Evolutionary conservation across 37 sponge, comb jelly and placozoan genomes (phyloP).

Genomic region (Halisarca cf. caerulea): DNA sequence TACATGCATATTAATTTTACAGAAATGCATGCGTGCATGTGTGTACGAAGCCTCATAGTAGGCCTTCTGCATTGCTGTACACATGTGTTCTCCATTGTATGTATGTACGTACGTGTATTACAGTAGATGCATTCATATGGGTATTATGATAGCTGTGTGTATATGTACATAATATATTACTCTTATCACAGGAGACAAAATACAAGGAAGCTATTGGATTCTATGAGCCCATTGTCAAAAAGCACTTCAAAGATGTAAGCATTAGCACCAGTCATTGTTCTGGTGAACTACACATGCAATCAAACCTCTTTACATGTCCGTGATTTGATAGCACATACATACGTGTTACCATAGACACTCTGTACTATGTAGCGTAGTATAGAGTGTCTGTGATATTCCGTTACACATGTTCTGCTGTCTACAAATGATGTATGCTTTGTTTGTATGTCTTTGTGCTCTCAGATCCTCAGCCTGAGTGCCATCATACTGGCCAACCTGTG

Average conservation of each 20-base stretch:
- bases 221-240: conserved; percentile 97
- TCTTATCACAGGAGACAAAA: conserved; percentile 76
- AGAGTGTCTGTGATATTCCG: conserved; percentile 14
- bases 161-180: too few species aligned
- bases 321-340: neutral
- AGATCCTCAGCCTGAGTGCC: conserved; percentile 91
- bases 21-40: too few species aligned
- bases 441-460: neutral
- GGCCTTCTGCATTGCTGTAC: too few species aligned
- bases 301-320: conserved; percentile 3
- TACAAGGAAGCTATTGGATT: conserved; percentile 95
- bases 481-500: conserved; percentile 98
- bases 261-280: neutral
- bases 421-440: too few species aligned
- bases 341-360: neutral
- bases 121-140: too few species aligned
- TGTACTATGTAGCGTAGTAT: conserved; percentile 10
- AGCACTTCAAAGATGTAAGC: conserved; percentile 82
- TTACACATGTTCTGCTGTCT: too few species aligned
- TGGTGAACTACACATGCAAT: neutral
- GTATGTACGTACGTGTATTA: too few species aligned
- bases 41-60: too few species aligned
- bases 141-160: neutral
- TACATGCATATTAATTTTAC: too few species aligned
- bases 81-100: too few species aligned